A percentile compares a stretch with the other conserved stretches of the same genome.
Conservation (phyloP, 1,140 invertebrate species). For the Metaphire vulgaris region DNA sequence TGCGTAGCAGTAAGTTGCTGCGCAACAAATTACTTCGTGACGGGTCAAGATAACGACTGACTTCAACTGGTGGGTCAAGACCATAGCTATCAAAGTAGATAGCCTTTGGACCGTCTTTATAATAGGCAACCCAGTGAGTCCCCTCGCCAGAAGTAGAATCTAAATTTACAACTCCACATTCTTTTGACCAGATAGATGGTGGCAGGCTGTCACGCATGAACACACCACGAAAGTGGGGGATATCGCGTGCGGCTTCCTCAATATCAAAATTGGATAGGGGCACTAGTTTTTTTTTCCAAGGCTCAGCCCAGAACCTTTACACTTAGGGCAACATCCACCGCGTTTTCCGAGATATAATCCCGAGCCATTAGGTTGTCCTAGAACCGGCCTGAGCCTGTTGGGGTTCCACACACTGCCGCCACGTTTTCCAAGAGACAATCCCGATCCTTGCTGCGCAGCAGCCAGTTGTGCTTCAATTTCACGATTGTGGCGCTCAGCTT, state of each 20-base stretch:
- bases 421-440: neutral
- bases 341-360: neutral
- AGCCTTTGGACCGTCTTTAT: neutral
- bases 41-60: neutral
- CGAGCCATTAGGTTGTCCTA: neutral
- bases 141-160: neutral
- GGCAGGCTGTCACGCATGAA: neutral
- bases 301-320: neutral
- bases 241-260: neutral
- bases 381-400: too few species aligned
- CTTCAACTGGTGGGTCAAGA: neutral
- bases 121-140: neutral
- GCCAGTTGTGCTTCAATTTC: neutral
- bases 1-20: too few species aligned
- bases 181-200: neutral
- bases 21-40: neutral
- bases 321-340: neutral
- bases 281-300: neutral
- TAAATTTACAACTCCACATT: neutral
- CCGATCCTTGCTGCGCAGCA: too few species aligned
- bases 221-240: neutral
- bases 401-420: too few species aligned
- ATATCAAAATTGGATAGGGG: neutral
- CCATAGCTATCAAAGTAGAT: conserved; percentile 1
- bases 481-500: neutral